These are phyloP conservation scores for Sitta carolinensis DNA, from an alignment of 2,797 vertebrate genomes.

Conservation along the genomic window DNA sequence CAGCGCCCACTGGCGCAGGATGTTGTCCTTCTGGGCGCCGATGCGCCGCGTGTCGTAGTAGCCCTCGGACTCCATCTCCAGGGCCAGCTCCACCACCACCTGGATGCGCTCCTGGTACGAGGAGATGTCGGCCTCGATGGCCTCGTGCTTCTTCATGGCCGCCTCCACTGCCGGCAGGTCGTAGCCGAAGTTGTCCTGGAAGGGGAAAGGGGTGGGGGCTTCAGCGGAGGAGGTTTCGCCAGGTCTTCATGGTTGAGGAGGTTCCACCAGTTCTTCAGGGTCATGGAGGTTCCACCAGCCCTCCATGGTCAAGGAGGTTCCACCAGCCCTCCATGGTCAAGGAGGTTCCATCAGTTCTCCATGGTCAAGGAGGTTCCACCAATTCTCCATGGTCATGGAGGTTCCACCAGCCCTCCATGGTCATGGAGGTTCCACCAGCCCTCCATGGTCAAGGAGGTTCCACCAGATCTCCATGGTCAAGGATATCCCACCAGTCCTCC, in stretches of 20 bases:
- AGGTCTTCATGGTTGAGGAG: rapidly evolving
- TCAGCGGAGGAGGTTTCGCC: rapidly evolving
- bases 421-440: too few species aligned
- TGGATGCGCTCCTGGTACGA: slow-evolving; percentile 93
- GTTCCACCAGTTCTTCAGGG: rapidly evolving
- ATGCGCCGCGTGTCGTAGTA: slow-evolving; percentile 91
- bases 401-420: neutral
- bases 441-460: too few species aligned
- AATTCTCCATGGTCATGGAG: rapidly evolving
- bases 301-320: too few species aligned
- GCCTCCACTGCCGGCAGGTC: slow-evolving; percentile 95
- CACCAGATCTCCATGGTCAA: neutral
- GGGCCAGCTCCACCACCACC: slow-evolving; percentile 86
- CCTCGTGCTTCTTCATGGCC: slow-evolving; percentile 97
- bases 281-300: rapidly evolving
- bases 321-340: rapidly evolving
- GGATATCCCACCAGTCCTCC: neutral
- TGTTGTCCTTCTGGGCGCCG: slow-evolving; percentile 87
- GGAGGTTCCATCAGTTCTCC: rapidly evolving
- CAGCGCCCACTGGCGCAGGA: slow-evolving; percentile 91
- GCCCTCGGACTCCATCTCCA: slow-evolving; percentile 86
- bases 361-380: neutral
- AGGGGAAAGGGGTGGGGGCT: rapidly evolving
- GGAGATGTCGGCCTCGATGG: slow-evolving; percentile 93
- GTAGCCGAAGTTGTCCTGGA: slow-evolving; percentile 94